Evolutionary conservation across 2,113 vertebrate species (phyloP).

Genomic region (Patagioenas fasciata): DNA sequence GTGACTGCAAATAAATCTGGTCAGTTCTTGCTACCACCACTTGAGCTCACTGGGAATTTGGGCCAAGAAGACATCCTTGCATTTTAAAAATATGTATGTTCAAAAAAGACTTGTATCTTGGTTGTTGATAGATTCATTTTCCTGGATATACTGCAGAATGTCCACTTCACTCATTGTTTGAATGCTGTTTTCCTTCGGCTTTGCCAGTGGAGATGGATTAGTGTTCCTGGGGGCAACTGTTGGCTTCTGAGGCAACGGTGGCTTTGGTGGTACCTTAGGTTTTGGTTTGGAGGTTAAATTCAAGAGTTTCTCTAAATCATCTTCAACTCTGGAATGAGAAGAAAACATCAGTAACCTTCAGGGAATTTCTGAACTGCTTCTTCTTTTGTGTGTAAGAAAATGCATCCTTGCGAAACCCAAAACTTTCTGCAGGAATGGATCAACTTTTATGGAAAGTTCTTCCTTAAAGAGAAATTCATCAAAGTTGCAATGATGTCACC

Average conservation of each 20-base stretch:
- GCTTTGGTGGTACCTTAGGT: conserved; percentile 72
- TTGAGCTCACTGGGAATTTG: neutral
- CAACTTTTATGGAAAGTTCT: too few species aligned
- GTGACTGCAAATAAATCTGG: neutral
- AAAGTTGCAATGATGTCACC: neutral
- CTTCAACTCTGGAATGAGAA: conserved; percentile 79
- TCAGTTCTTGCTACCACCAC: neutral
- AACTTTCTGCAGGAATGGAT: neutral
- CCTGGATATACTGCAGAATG: conserved; percentile 85
- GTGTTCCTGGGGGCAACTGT: neutral
- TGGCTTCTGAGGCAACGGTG: conserved; percentile 71
- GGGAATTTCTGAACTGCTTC: neutral
- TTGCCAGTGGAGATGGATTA: neutral
- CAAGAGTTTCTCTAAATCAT: conserved; percentile 83
- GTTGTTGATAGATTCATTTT: conserved; percentile 72
- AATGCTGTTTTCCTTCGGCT: conserved; percentile 37
- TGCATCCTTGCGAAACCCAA: neutral
- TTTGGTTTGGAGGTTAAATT: conserved; percentile 68
- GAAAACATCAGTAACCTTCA: neutral
- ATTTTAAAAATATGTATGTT: neutral
- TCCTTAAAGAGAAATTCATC: too few species aligned
- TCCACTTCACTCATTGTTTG: conserved; percentile 83
- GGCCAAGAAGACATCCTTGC: neutral
- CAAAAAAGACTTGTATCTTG: conserved; percentile 81
- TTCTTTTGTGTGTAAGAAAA: neutral